phyloP scores from a whole-genome alignment of 1,140 invertebrate genomes.

The Listronotus oregonensis region DNA sequence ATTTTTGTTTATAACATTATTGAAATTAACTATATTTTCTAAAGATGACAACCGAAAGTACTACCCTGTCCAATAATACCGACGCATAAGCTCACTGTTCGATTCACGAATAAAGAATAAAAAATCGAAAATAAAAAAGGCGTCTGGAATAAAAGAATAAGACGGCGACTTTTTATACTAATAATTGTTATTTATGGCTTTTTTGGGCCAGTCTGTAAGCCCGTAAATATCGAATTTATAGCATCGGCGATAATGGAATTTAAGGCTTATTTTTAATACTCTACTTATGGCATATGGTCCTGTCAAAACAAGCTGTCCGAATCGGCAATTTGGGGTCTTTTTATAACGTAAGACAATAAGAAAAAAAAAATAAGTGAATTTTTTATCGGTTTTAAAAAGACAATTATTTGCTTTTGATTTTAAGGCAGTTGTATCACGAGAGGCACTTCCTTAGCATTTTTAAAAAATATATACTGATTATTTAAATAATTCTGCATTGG shows the following conservation, averaged over 20 bases:
- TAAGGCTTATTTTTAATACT: slow-evolving; percentile 34
- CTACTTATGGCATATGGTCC: slow-evolving; percentile 12
- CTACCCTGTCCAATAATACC: slow-evolving; percentile 17
- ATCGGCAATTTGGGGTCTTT: slow-evolving; percentile 6
- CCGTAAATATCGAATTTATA: slow-evolving; percentile 37
- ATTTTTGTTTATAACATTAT: too few species aligned
- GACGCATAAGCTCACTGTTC: slow-evolving; percentile 30
- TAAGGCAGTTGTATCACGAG: too few species aligned
- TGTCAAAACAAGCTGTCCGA: slow-evolving; percentile 28
- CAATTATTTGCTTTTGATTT: too few species aligned
- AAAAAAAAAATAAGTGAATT: too few species aligned
- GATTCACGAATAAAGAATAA: slow-evolving; percentile 28
- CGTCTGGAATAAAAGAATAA: slow-evolving; percentile 28
- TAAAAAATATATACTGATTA: too few species aligned
- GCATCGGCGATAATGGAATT: slow-evolving; percentile 32
- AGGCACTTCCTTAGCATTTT: too few species aligned
- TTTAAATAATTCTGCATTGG: too few species aligned
- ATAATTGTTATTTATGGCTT: slow-evolving; percentile 37
- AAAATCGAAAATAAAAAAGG: slow-evolving; percentile 19
- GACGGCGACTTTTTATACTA: slow-evolving; percentile 28
- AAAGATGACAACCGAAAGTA: not conserved
- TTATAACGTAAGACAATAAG: too few species aligned
- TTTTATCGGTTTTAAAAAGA: too few species aligned
- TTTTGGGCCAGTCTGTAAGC: slow-evolving; percentile 29
- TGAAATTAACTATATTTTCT: too few species aligned